These are phyloP conservation scores for Aquatica leii DNA, from an alignment of 2,888 invertebrate species.

Conservation along the genomic window DNA sequence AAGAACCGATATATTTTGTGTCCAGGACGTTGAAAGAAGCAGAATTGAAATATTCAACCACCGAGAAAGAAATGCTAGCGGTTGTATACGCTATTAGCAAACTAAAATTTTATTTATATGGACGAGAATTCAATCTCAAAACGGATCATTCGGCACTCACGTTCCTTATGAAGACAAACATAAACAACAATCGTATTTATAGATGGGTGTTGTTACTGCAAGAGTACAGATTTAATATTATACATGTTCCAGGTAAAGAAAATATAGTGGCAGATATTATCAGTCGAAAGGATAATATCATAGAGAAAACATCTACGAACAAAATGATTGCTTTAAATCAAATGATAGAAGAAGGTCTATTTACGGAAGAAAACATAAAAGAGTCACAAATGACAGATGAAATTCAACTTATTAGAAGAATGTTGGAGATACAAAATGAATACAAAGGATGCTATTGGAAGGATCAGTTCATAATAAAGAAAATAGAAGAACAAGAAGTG, in stretches of 20 bases:
- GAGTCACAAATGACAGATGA: too few species aligned
- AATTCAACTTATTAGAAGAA: too few species aligned
- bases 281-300: background rate
- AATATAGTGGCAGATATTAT: background rate
- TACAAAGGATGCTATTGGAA: too few species aligned
- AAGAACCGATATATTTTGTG: too few species aligned
- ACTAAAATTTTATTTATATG: background rate
- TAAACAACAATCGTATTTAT: background rate
- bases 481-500: background rate
- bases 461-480: too few species aligned
- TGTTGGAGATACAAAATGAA: too few species aligned
- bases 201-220: background rate
- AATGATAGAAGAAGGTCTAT: background rate
- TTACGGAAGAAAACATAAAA: background rate
- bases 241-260: too few species aligned
- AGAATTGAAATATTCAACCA: constrained; percentile 14
- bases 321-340: background rate
- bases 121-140: background rate
- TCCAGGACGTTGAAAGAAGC: too few species aligned
- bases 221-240: background rate
- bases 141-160: background rate
- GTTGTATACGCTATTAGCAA: background rate
- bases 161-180: background rate
- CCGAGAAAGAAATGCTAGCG: constrained; percentile 11
- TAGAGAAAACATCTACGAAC: background rate